Evolutionary conservation across 2,797 vertebrate species (phyloP).

Genomic region (Trachurus trachurus): DNA sequence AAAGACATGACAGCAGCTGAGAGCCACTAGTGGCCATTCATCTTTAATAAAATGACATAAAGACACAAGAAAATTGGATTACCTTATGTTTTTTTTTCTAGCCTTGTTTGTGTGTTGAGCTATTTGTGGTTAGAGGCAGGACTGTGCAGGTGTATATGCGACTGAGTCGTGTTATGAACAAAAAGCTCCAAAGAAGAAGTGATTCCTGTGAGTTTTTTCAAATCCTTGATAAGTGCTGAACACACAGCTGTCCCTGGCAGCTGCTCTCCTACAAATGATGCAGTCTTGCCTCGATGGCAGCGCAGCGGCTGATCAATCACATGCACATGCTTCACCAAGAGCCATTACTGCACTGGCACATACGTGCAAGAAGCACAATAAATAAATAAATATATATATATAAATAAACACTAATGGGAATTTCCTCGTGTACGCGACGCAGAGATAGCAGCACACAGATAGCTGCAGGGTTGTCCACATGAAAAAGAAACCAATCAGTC

Average conservation of each 20-base stretch:
- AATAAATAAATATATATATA: neutral
- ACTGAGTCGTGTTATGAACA: neutral
- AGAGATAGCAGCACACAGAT: slow-evolving; percentile 16
- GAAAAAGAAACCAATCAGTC: slow-evolving; percentile 60
- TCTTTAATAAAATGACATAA: neutral
- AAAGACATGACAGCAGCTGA: neutral
- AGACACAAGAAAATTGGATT: neutral
- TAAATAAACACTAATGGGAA: slow-evolving; percentile 40
- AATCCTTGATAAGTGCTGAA: slow-evolving; percentile 10
- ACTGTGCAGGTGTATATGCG: neutral
- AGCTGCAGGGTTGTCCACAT: slow-evolving; percentile 36
- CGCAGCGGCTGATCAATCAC: slow-evolving; percentile 42
- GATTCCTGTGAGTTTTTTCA: slow-evolving; percentile 1
- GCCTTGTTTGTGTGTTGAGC: neutral
- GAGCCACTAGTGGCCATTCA: too few species aligned
- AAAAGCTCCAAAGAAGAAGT: slow-evolving; percentile 17
- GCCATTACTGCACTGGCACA: slow-evolving; percentile 5
- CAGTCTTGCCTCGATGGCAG: slow-evolving; percentile 1
- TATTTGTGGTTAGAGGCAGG: neutral
- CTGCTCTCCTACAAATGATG: slow-evolving; percentile 25
- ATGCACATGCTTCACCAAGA: neutral
- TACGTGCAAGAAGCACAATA: neutral
- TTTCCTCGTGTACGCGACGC: slow-evolving; percentile 38
- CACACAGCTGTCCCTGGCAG: slow-evolving; percentile 12
- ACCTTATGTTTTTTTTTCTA: neutral